Evolutionary conservation across 1,140 invertebrate genomes (phyloP).

Genomic region (Neotoxoptera formosana): DNA sequence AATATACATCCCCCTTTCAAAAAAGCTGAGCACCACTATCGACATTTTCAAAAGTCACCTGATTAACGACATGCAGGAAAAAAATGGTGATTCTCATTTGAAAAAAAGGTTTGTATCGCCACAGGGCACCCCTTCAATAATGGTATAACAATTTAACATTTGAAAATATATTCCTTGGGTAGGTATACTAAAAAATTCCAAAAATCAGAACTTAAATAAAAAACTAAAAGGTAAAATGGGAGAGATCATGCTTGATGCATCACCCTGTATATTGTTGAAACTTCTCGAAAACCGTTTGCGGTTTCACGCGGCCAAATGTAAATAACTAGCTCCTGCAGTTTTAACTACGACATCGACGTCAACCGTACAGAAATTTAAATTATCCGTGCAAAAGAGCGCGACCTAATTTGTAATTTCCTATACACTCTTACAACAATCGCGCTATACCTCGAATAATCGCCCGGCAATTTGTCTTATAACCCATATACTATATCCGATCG

Average conservation of each 20-base stretch:
- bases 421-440: not conserved
- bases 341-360: not conserved
- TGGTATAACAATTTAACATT: not conserved
- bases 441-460: not conserved
- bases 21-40: not conserved
- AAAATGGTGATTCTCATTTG: not conserved
- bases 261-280: not conserved
- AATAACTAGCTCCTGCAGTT: not conserved
- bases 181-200: not conserved
- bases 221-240: not conserved
- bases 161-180: not conserved
- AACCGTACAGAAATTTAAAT: conserved; percentile 35
- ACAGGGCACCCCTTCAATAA: not conserved
- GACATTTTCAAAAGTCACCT: not conserved
- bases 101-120: not conserved
- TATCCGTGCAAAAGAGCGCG: conserved; percentile 26
- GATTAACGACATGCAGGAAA: not conserved
- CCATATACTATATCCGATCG: not conserved
- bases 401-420: conserved; percentile 31
- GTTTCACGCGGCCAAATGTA: not conserved
- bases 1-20: too few relatives aligned
- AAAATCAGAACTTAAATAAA: not conserved
- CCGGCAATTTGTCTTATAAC: conserved; percentile 3
- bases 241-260: not conserved
- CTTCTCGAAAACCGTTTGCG: not conserved